Evolutionary conservation across 2,797 vertebrate genomes (phyloP).

Genomic region (Sebastes baramenuke): DNA sequence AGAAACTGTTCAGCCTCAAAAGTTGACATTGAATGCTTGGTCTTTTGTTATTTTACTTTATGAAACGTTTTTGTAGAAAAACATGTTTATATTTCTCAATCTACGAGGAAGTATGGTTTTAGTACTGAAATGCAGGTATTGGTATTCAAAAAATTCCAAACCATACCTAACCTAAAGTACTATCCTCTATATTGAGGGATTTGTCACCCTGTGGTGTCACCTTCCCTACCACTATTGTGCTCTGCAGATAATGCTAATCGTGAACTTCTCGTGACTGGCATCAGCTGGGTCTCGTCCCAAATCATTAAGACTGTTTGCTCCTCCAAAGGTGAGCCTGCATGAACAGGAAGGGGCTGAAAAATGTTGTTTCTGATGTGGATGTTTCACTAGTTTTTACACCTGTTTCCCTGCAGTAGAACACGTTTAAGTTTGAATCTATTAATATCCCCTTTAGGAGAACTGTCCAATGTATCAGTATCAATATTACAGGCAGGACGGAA

Average conservation of each 20-base stretch:
- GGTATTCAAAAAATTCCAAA: neutral
- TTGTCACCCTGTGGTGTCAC: neutral
- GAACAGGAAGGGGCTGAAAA: constrained; percentile 22
- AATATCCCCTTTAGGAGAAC: neutral
- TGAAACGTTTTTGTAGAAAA: neutral
- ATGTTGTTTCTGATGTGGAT: neutral
- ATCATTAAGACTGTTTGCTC: constrained; percentile 40
- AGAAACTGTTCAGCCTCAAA: neutral
- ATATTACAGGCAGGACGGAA: neutral
- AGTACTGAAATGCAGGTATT: neutral
- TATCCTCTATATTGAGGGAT: neutral
- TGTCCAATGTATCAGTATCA: neutral
- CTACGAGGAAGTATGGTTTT: neutral
- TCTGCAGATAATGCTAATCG: constrained; percentile 20
- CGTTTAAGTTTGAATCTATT: neutral
- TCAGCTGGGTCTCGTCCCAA: constrained; percentile 42
- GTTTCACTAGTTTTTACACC: neutral
- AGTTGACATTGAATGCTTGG: neutral
- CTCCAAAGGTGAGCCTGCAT: neutral
- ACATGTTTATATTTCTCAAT: neutral
- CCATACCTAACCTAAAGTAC: neutral
- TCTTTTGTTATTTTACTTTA: neutral
- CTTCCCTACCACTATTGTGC: neutral
- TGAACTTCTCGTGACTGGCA: constrained; percentile 19
- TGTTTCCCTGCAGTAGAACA: neutral